Base-by-base conservation (phyloP, 2,888 invertebrate species). In the Tiliacea citrago region DNA sequence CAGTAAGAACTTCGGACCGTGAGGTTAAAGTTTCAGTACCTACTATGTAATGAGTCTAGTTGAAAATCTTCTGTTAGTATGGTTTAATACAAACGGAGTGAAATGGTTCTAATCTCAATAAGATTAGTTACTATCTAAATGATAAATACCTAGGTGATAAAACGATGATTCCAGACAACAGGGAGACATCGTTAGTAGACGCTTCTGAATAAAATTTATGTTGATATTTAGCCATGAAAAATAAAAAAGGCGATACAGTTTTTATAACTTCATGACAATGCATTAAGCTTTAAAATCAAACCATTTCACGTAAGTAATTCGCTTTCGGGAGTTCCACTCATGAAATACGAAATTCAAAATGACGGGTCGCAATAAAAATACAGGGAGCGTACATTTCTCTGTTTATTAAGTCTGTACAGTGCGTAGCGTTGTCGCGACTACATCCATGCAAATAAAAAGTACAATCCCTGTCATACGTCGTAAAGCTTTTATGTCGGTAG, bases 361-460 rank as follows among this genome's bases (percentile, higher is more conserved):
- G 63, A 63, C 67, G 57, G 67, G 24, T 42, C 42, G 73, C 68
- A 73, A 81, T 85, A 85, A 79, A 86, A 86, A 69, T 63, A 66
- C 67, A 55, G 13, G 12, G 63, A 77, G 66, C 71, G 53, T 42
- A 58, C 61, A 65, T 83, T 83, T 75, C 79, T 82, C 77, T 77
- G 84, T 82, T 74, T 82, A 85, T 74, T 65, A 73, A 66, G 62
- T 74, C 63, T 67, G 73, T 24, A 67, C 57, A 60, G 69, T 35
- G 29, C 29, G 29, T 29, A 24, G 61, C 68, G 55, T 49, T 73
- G 78, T 61, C 63, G 53, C 66, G 49, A 75, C 76, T 70, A 70
- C 67, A 60, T 75, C 39, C 73, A 77, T 73, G 73, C 55, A 73
- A 83, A 86, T 85, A 86, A 75, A 75, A 79, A 68, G 72, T 47